Base-by-base conservation (phyloP, 2,888 invertebrate species). In the Eupithecia tripunctaria region DNA sequence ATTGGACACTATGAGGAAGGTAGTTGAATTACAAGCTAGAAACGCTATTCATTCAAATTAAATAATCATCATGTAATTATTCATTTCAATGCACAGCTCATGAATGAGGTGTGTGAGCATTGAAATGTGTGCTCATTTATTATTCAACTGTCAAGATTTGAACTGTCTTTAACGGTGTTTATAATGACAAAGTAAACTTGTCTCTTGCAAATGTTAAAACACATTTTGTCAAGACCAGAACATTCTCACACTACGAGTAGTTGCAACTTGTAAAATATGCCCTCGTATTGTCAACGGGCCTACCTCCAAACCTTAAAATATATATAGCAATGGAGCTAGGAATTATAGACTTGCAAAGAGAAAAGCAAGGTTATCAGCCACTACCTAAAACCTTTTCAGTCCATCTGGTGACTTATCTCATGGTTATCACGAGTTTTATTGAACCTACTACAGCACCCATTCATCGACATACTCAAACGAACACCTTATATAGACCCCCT, bases 351-450 rank as follows among this genome's bases (percentile, higher is more conserved):
- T 12, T 88, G 89, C 86, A 86, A 84, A 86, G 84, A 90, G 90
- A 91, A 89, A 89, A 88, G 86, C 93, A 93, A 94, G 93, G 93
- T 86, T 88, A 89, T 78, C 92, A 88, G 88, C 88, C 86, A 92
- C 85, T 12, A 56, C 8, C 21, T 21, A 51, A 51, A 12, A 21
- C 51, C 21, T 51, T 21, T 51, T 21, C 21, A 51, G 51, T 56
- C 81, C 92, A 91, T 93, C 93, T 88, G 47, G 47, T 51, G 89
- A 88, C 91, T 89, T 88, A 90, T 93, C 93, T 93, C 93, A 93
- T 88, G 93, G 93, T 84, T 89, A 89, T 56, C 85, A 84, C 86
- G 85, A 82, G 79, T 84, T 81, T 78, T 78, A 73, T 76, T 77
- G 82, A 85, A 82, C 81, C 82, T 88, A 21, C 36, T 62, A 36